Base-by-base conservation (phyloP, 2,113 vertebrate genomes). In the Centrocercus urophasianus region DNA sequence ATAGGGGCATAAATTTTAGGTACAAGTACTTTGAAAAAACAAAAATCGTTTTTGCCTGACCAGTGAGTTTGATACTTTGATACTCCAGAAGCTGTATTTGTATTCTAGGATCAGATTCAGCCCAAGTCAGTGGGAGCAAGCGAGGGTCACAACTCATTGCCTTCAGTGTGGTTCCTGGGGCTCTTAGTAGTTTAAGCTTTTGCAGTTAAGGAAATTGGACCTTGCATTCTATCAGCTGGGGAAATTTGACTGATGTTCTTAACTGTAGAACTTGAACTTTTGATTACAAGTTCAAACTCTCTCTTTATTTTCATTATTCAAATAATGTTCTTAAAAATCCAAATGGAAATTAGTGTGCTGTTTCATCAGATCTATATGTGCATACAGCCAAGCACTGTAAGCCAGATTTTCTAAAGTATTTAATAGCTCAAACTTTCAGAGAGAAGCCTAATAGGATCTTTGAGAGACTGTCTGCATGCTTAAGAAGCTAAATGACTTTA, bases 401-500 rank as follows among this genome's bases (percentile, higher is more conserved):
- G 45, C 16, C 85, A 94, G 93, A 93, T 91, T 95, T 95, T 56
- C n/a, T 48, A 81, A 93, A 63, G 76, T 72, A 57, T 91, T 91
- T 90, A 84, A 78, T 65, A 72, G 54, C 48, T 50, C 67, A 61
- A 93, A 91, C 42, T 88, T 95, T 63, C 67, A 80, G 67, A 67
- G 81, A 47, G 72, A 38, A 28, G 65, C 69, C 47, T 95, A 81
- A 93, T 81, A 95, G 94, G 82, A 93, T 95, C 69, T 93, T 67
- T 72, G 65, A 70, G 48, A 83, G 65, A 28, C 79, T 88, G 63
- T 82, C 84, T 90, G 83, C 43, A 65, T 59, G 40, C 78, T 91
- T 88, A 95, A 96, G 89, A 40, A 83, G 83, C 93, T 95, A 76
- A 92, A 85, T 73, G 42, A 70, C 84, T 95, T 94, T 60, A 85